Conservation (phyloP, 2,888 invertebrate species). For the Nasonia oneida region DNA sequence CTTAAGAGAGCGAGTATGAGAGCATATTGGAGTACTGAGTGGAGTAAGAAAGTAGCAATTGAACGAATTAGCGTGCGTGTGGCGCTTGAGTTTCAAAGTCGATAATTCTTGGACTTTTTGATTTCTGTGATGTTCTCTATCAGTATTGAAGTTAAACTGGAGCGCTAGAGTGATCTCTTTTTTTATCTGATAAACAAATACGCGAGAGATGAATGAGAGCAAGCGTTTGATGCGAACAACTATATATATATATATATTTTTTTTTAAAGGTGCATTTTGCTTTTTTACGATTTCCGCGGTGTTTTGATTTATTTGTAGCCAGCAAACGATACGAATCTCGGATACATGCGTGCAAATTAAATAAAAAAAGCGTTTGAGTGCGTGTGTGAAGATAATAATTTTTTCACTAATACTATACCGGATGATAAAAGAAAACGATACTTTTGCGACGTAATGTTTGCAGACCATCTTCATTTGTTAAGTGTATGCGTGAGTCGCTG, state of each 20-base stretch:
- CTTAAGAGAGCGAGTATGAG: slow-evolving; percentile 64
- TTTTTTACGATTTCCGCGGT: slow-evolving; percentile 53
- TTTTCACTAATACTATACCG: slow-evolving; percentile 42
- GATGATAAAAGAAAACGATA: slow-evolving; percentile 20
- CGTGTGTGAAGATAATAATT: slow-evolving; percentile 21
- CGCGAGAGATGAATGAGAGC: slow-evolving; percentile 54
- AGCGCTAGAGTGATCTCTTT: slow-evolving; percentile 40
- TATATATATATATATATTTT: background rate
- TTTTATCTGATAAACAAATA: slow-evolving; percentile 15
- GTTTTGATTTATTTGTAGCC: slow-evolving; percentile 53
- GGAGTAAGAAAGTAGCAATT: slow-evolving; percentile 63
- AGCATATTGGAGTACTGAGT: slow-evolving; percentile 63
- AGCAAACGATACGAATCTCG: slow-evolving; percentile 29
- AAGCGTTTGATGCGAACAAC: slow-evolving; percentile 46
- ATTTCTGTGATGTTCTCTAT: slow-evolving; percentile 44
- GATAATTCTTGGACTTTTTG: slow-evolving; percentile 41
- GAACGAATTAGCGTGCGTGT: slow-evolving; percentile 57
- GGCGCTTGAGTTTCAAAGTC: slow-evolving; percentile 49
- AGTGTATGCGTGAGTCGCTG: slow-evolving; percentile 41
- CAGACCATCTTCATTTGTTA: slow-evolving; percentile 47
- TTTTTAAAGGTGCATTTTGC: slow-evolving; percentile 54
- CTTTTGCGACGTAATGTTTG: slow-evolving; percentile 38
- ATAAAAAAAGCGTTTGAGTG: slow-evolving; percentile 25
- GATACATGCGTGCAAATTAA: slow-evolving; percentile 22
- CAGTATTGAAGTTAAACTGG: slow-evolving; percentile 44